Evolutionary conservation across 2,797 vertebrate species (phyloP).

Genomic region (Syngnathus rostellatus): DNA sequence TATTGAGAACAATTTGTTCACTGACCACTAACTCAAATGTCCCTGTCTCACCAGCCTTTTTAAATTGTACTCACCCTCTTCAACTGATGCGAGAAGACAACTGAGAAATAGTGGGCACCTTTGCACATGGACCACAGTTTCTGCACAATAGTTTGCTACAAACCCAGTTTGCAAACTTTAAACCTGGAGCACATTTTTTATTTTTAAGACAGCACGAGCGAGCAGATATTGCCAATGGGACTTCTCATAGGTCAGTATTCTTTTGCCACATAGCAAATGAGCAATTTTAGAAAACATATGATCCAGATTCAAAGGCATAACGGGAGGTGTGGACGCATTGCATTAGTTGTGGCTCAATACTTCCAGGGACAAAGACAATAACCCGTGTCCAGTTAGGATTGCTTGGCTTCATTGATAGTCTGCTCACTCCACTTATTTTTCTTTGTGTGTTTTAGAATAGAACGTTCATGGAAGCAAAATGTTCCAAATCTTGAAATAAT

Average conservation of each 20-base stretch:
- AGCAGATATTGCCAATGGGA: too few relatives aligned
- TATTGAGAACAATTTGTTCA: conserved; percentile 5
- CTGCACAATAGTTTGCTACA: neutral
- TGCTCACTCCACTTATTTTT: neutral
- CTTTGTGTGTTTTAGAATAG: neutral
- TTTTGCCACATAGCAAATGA: neutral
- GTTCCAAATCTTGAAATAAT: conserved; percentile 21
- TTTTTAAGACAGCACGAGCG: neutral
- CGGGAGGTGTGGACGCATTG: neutral
- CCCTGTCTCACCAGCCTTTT: neutral
- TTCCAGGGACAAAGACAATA: neutral
- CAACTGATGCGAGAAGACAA: neutral
- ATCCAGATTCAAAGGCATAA: neutral
- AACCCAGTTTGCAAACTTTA: neutral
- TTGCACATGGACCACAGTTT: neutral
- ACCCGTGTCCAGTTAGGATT: neutral
- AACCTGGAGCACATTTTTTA: neutral
- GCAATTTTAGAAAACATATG: neutral
- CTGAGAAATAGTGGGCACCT: neutral
- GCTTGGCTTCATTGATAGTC: neutral
- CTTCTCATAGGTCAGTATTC: neutral
- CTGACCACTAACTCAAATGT: conserved; percentile 3
- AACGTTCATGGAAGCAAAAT: too few relatives aligned
- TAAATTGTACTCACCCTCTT: neutral
- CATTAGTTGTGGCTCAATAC: neutral